Evolutionary conservation across 1,140 invertebrate genomes (phyloP).

Genomic region (Temnothorax longispinosus): DNA sequence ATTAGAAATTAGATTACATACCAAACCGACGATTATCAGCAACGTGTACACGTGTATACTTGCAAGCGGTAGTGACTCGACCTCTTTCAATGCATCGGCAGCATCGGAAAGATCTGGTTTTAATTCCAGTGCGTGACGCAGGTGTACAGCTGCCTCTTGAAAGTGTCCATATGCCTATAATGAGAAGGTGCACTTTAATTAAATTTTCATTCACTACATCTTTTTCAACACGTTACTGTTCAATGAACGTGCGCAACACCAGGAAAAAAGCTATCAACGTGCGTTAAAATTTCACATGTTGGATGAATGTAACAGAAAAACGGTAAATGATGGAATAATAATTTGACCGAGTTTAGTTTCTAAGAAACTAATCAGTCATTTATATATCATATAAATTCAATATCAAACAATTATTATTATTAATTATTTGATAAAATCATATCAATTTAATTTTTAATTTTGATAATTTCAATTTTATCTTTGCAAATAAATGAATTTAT

Average conservation of each 20-base stretch:
- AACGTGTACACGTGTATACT: slow-evolving; percentile 93
- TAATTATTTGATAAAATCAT: too few species aligned
- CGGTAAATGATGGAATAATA: not conserved
- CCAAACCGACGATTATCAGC: slow-evolving; percentile 94
- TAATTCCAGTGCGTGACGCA: slow-evolving; percentile 92
- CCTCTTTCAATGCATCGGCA: slow-evolving; percentile 91
- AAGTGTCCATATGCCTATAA: slow-evolving; percentile 91
- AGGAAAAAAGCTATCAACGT: not conserved
- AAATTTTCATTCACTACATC: not conserved
- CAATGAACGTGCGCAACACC: not conserved
- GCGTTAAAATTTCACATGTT: not conserved
- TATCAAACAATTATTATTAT: too few species aligned
- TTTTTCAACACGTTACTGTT: not conserved
- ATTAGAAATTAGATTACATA: slow-evolving; percentile 81
- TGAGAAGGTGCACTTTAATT: slow-evolving; percentile 23
- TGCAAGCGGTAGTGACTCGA: slow-evolving; percentile 90
- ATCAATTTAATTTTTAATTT: too few species aligned
- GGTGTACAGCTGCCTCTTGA: slow-evolving; percentile 93
- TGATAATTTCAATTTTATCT: too few species aligned
- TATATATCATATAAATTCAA: too few species aligned
- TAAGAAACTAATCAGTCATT: not conserved
- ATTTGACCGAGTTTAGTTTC: not conserved
- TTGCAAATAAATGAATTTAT: not conserved
- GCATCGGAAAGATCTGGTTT: slow-evolving; percentile 94
- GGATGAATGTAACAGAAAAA: not conserved